Base-by-base conservation (phyloP, 2,888 invertebrate genomes). In the Drosophila aldrichi region DNA sequence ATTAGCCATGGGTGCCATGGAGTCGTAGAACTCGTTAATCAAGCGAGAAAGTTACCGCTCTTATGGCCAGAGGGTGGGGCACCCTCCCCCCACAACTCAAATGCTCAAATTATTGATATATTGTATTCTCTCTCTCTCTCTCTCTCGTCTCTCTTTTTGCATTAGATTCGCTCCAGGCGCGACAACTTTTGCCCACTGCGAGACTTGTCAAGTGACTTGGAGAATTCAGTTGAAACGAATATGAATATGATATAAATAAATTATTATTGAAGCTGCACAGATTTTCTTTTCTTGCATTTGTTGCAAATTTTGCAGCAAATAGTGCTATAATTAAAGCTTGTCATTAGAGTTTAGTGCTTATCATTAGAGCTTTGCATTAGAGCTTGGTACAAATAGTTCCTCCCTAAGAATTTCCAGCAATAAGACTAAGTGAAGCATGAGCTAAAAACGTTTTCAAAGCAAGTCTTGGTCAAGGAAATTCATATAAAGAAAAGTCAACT, bases 21-120 rank as follows among this genome's bases (percentile, higher is more conserved):
- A 79, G 81, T 68, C 79, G 82, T 84, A 89, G 89, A 89, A 91
- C 90, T 88, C 76, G 90, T 88, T 84, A 90, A 86, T 91, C 91
- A 90, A 89, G 79, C 82, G 89, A 90, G 91, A 91, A 91, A 91
- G 90, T 91, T 88, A 77, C 76, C 67, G 68, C 54, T 57, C 38
- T 22, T 48, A 25, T 68, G 51, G 58, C 38, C 12, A n/a, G 7
- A 25, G 25, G 54, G 40, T 54, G 54, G 54, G 54, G 51, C 51
- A 16, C 36, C 20, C 20, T 22, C 34, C 20, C 25, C 34, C 38
- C 51, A 59, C 48, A 64, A 52, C 52, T 48, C 20, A 56, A 58
- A 58, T 60, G 18, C 43, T 20, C 32, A 67, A 68, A 65, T 55
- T 76, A 63, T 82, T 74, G 59, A 66, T 66, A 49, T 56, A 52